A percentile compares a stretch with the other conserved stretches of the same genome.
These are phyloP conservation scores for Antheraea pernyi DNA, from an alignment of 1,140 invertebrate genomes.

Conservation along the genomic window DNA sequence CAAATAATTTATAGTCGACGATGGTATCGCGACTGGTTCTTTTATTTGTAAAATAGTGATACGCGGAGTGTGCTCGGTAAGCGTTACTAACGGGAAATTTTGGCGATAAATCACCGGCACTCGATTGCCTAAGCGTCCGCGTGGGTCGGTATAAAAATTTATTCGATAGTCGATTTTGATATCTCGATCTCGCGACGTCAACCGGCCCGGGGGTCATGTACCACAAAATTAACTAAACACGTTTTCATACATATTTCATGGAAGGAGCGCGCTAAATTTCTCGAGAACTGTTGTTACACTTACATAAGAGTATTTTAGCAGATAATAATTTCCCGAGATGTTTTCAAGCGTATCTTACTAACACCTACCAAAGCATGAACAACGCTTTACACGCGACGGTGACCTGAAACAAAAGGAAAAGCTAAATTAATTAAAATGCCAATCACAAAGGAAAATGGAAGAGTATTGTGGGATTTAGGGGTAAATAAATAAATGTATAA, in stretches of 20 bases:
- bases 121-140: conserved; percentile 76
- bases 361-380: conserved; percentile 61
- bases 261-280: conserved; percentile 41
- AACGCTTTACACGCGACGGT: conserved; percentile 60
- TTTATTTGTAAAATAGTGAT: conserved; percentile 79
- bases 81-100: conserved; percentile 78
- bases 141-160: conserved; percentile 72
- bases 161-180: conserved; percentile 70
- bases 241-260: conserved; percentile 4
- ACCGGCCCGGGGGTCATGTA: conserved; percentile 26
- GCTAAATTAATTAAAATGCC: conserved; percentile 79
- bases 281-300: conserved; percentile 5
- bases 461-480: conserved; percentile 20
- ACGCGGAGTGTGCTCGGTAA: conserved; percentile 74
- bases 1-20: conserved; percentile 76
- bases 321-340: not conserved
- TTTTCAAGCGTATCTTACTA: conserved; percentile 24
- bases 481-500: not conserved
- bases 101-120: conserved; percentile 75
- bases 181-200: conserved; percentile 69
- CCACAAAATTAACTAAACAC: conserved; percentile 8
- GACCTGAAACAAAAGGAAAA: conserved; percentile 80
- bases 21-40: conserved; percentile 77
- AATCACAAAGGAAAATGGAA: conserved; percentile 59
- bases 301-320: not conserved